Conservation (phyloP, 2,113 vertebrate species). For the Naja naja region DNA sequence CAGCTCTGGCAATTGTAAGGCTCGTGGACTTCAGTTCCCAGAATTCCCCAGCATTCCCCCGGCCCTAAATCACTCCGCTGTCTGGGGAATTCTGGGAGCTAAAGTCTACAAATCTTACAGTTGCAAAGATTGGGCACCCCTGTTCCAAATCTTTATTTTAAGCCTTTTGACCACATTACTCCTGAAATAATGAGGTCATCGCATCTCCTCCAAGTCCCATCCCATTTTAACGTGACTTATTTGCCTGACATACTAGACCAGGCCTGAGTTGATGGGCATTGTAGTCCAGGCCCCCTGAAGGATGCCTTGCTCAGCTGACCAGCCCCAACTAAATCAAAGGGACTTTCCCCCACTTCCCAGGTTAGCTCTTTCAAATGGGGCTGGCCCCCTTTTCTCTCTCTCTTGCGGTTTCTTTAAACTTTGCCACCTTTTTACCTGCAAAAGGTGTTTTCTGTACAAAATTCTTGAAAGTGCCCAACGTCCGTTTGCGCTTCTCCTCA, state of each 20-base stretch:
- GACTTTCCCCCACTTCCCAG: neutral
- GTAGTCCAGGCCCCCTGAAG: neutral
- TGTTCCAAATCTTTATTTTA: neutral
- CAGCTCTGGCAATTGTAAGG: neutral
- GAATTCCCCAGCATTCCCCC: neutral
- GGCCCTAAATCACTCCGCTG: neutral
- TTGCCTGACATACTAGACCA: neutral
- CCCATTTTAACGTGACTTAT: neutral
- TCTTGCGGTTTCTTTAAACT: neutral
- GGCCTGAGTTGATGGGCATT: neutral
- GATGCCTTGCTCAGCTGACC: neutral
- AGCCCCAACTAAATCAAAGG: neutral
- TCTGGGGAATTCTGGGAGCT: neutral
- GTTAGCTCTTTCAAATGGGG: neutral
- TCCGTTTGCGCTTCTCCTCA: slow-evolving; percentile 72
- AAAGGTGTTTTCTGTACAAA: slow-evolving; percentile 70
- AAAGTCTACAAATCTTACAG: neutral
- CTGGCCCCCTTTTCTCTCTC: no score
- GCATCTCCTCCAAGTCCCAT: neutral
- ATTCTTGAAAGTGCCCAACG: slow-evolving; percentile 63
- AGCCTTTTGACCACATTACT: neutral
- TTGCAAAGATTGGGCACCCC: neutral
- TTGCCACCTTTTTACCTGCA: slow-evolving; percentile 45
- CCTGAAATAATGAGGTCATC: neutral
- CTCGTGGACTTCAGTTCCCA: neutral